These are phyloP conservation scores for Phasianus colchicus DNA, from an alignment of 2,113 vertebrate species.

Conservation along the genomic window DNA sequence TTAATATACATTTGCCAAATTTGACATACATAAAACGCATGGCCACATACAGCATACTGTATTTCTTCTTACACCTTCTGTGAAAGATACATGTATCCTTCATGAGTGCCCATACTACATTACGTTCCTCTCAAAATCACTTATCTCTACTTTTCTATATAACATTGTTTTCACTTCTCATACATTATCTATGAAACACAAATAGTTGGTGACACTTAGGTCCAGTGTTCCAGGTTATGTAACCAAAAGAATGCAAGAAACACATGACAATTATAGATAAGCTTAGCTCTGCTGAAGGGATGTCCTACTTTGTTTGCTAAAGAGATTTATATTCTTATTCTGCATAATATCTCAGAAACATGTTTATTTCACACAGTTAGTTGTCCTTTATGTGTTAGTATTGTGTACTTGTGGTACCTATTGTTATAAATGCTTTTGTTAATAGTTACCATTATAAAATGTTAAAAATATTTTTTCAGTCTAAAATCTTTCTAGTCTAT, in stretches of 20 bases:
- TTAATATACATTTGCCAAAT: neutral
- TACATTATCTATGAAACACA: neutral
- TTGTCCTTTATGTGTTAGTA: neutral
- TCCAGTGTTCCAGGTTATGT: neutral
- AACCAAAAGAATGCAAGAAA: neutral
- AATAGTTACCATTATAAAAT: neutral
- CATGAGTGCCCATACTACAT: neutral
- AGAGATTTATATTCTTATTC: neutral
- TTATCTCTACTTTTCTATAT: neutral
- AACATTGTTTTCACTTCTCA: neutral
- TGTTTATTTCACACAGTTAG: neutral
- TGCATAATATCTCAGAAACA: neutral
- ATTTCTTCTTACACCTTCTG: neutral
- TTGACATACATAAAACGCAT: neutral
- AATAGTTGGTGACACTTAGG: neutral
- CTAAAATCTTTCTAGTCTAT: neutral
- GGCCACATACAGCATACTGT: neutral
- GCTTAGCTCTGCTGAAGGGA: neutral
- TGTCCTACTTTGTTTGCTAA: neutral
- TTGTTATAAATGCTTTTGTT: neutral
- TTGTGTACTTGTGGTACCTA: neutral
- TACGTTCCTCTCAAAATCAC: neutral
- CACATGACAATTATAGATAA: neutral
- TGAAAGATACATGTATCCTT: neutral
- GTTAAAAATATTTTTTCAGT: neutral